A percentile compares a stretch with the other conserved stretches of the same genome.
phyloP scores from a whole-genome alignment of 2,113 vertebrate genomes.

The Bombycilla garrulus region DNA sequence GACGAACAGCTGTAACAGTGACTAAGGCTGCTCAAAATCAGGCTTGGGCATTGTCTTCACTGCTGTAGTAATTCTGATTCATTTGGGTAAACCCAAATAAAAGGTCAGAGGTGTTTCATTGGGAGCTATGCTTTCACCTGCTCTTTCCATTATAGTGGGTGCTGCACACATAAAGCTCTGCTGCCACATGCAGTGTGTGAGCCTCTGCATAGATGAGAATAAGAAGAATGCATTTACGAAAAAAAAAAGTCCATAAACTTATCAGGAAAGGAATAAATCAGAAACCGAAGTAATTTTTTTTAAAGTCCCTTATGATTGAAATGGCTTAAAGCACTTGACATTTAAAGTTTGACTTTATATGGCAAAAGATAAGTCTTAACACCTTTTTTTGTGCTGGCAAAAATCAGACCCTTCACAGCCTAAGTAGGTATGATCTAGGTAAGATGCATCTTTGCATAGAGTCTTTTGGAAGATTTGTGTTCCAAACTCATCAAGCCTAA shows the following conservation, averaged over 20 bases:
- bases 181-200: neutral
- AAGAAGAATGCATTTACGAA: neutral
- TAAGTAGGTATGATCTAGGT: neutral
- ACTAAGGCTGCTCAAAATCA: neutral
- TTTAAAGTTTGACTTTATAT: slow-evolving; percentile 41
- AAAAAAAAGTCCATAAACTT: neutral
- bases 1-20: neutral
- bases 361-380: neutral
- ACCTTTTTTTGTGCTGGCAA: neutral
- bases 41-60: neutral
- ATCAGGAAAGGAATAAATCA: slow-evolving; percentile 37
- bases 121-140: neutral
- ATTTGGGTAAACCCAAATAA: neutral
- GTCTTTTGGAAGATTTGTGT: neutral
- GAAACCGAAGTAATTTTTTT: slow-evolving; percentile 25
- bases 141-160: neutral
- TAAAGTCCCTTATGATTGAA: slow-evolving; percentile 23
- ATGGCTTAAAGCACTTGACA: slow-evolving; percentile 51
- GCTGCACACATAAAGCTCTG: neutral
- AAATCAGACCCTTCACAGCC: neutral
- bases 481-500: neutral
- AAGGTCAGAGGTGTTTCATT: neutral
- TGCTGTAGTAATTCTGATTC: neutral
- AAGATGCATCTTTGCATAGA: neutral
- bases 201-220: neutral